A percentile compares a stretch with the other conserved stretches of the same genome.
Evolutionary conservation across 2,797 vertebrate genomes (phyloP).

Genomic region (Neopelma chrysocephalum): DNA sequence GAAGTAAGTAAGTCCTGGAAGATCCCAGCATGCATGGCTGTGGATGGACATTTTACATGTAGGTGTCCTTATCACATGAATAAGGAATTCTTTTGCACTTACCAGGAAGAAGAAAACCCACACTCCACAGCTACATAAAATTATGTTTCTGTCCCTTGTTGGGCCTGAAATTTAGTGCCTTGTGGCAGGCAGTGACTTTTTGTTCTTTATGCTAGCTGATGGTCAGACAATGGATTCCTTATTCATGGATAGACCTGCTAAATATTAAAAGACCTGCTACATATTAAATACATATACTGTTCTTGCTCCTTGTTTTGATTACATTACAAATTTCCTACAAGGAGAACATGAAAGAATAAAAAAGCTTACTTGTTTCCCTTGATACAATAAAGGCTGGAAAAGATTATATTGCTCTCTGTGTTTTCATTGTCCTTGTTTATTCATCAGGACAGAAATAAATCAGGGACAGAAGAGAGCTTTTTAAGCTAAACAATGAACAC

Average conservation of each 20-base stretch:
- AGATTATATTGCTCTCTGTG: not conserved
- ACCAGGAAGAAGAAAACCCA: not conserved
- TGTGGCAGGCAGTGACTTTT: not conserved
- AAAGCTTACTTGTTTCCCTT: not conserved
- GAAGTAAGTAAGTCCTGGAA: not conserved
- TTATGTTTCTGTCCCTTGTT: not conserved
- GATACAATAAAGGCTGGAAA: not conserved
- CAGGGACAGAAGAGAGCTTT: not conserved
- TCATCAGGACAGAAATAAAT: constrained; percentile 23
- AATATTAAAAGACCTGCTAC: not conserved
- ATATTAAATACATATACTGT: not conserved
- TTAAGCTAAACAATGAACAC: not conserved
- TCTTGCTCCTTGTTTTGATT: constrained; percentile 28
- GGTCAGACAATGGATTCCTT: not conserved
- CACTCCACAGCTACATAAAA: not conserved
- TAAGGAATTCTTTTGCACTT: not conserved
- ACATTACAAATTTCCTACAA: constrained; percentile 14
- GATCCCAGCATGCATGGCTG: not conserved
- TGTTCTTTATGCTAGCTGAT: not conserved
- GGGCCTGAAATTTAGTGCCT: not conserved
- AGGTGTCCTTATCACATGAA: not conserved
- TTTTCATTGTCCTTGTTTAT: constrained; percentile 23
- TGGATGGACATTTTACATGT: not conserved
- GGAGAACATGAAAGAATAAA: not conserved
- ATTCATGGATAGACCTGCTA: not conserved